Evolutionary conservation across 2,113 vertebrate species (phyloP), one percentile per base, ranked within the genome.

Genomic region (Buteo buteo): DNA sequence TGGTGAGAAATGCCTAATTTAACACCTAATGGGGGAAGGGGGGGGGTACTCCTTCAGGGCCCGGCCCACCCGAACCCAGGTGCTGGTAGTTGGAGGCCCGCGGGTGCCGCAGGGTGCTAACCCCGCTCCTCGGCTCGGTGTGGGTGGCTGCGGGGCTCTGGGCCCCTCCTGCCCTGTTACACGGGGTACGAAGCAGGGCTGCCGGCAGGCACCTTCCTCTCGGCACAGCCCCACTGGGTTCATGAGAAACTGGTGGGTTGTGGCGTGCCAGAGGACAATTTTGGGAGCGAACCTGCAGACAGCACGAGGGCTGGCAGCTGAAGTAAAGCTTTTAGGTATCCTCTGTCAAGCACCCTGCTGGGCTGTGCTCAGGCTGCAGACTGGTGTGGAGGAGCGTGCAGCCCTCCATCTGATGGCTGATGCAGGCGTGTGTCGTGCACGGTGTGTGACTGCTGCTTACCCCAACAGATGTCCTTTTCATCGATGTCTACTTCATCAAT

Each of bases 361-460:
- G 25, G 66, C 55, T 2, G 0, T 36, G 72, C 25, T 42, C 26
- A 15, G 26, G 61, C 77, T 52, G 62, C 19, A 57, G 40, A 7
- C 22, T 36, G 45, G 14, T 21, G 28, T 2, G 2, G 29, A 65
- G 34, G 5, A 26, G 15, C 0, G 25, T 40, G 38, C 16, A 54
- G 0, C 8, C 34, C 49, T 50, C 20, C 22, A 6, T 16, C 15
- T 31, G 54, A 19, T 16, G 54, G 38, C 34, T 42, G 16, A 14
- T 7, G 40, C 24, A n/a, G 34, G 16, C 4, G 0, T 2, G 1
- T 44, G 57, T 31, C 1, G 0, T 21, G 55, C 79, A 4, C 50
- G 55, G 5, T 1, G 1, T 13, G 32, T 38, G 38, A 16, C 49
- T 74, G 61, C 80, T 74, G 12, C 42, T 36, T 69, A 42, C 31